Base-by-base conservation (phyloP, 1,140 invertebrate genomes). In the Heliconius hewitsoni region DNA sequence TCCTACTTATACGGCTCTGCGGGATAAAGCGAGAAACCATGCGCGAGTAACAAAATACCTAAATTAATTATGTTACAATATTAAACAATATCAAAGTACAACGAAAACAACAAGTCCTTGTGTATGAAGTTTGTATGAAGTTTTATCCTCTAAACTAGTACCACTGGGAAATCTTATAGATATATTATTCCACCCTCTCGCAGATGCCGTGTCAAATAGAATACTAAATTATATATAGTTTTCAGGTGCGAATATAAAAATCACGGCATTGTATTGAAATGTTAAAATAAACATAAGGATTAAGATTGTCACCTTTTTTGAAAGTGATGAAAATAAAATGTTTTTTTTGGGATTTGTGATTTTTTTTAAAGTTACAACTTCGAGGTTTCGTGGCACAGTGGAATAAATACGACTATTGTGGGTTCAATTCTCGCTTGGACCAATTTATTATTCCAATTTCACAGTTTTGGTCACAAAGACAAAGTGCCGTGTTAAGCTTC, bases 141-240 rank as follows among this genome's bases (percentile, higher is more conserved):
- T 79, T 70, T 79, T 74, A 79, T 74, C 50, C 37, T n/a, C 46
- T 16, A 66, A 30, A 66, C 9, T 30, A 30, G 66, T 27, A 71
- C 82, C 82, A 42, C 71, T 23, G 82, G 80, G 82, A 83, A 83
- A 83, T 83, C 82, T 80, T 80, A 81, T 74, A 50, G 76, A 81
- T 83, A 81, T 81, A 83, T 83, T 83, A 83, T 83, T 83, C 82
- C 37, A 52, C 73, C 74, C 71, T 66, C 60, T 66, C 60, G 60
- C 80, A 80, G 82, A 79, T 80, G 76, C 78, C 74, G 77, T 81
- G 82, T 83, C 82, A 83, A 83, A 83, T 83, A 81, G 80, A 81
- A 81, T 81, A 81, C 39, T 81, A 66, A 30, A 66, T 66, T 66
- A 30, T 16, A 60, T n/a, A 66, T 66, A 66, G 60, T 66, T 2